Evolutionary conservation across 2,888 invertebrate genomes (phyloP).

Genomic region (Subacronicta megacephala): DNA sequence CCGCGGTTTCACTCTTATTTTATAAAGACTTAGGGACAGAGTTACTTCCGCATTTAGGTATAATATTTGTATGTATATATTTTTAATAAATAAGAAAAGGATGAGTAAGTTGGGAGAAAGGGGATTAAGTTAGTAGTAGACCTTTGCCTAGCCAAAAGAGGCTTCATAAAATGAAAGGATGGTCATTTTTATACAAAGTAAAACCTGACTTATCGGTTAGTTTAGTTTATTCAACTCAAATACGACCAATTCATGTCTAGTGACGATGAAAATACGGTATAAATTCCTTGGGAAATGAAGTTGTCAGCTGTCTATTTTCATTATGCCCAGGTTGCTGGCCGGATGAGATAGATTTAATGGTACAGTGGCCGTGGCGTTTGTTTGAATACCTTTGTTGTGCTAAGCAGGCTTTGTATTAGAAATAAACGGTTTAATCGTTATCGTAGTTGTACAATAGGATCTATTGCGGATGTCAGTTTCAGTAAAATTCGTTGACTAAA

Average conservation of each 20-base stretch:
- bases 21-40: too few species aligned
- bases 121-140: too few species aligned
- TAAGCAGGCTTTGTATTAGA: conserved; percentile 22
- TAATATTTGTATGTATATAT: too few species aligned
- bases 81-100: too few species aligned
- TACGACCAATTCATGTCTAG: background rate
- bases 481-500: too few species aligned
- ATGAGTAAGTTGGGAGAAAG: too few species aligned
- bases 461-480: conserved; percentile 4
- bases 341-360: conserved; percentile 31
- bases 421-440: conserved; percentile 26
- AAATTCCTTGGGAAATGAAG: conserved; percentile 41
- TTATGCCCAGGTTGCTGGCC: conserved; percentile 32
- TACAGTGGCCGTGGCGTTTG: conserved; percentile 12
- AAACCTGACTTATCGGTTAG: background rate
- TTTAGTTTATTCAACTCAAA: background rate
- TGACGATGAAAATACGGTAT: background rate
- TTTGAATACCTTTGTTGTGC: conserved; percentile 36
- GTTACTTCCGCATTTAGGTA: too few species aligned
- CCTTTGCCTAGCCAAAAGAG: too few species aligned
- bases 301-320: conserved; percentile 54
- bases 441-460: background rate
- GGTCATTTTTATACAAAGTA: too few species aligned
- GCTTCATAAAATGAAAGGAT: too few species aligned
- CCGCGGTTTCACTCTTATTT: too few species aligned